Percentiles rank a stretch among this genome's conserved stretches.
Evolutionary conservation across 1,140 invertebrate species (phyloP).

Genomic region (Drosophila tsacasi): DNA sequence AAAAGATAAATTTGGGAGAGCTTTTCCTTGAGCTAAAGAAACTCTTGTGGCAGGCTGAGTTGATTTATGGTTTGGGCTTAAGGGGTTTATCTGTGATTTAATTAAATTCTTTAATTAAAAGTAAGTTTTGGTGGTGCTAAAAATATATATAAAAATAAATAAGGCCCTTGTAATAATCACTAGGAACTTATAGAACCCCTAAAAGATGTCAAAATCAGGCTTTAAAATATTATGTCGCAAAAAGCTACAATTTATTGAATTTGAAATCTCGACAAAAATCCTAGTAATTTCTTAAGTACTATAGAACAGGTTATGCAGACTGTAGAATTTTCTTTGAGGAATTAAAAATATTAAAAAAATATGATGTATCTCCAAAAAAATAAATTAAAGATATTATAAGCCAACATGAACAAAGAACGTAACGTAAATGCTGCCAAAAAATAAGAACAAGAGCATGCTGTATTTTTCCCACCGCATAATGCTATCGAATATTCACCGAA

Average conservation of each 20-base stretch:
- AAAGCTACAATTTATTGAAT: too few species aligned
- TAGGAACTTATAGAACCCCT: too few species aligned
- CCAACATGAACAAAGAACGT: not conserved
- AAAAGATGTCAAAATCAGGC: too few species aligned
- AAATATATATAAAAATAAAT: too few species aligned
- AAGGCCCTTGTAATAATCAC: too few species aligned
- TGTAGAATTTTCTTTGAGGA: not conserved
- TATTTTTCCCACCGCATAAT: slow-evolving; percentile 9
- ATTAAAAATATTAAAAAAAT: not conserved
- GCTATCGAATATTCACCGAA: slow-evolving; percentile 28
- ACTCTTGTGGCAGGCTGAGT: not conserved
- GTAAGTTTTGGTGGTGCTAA: too few species aligned
- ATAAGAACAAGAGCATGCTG: not conserved
- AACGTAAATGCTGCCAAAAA: not conserved
- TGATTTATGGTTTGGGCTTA: slow-evolving; percentile 1
- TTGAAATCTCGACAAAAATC: too few species aligned
- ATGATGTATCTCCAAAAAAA: not conserved
- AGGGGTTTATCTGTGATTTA: not conserved
- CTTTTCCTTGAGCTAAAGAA: not conserved
- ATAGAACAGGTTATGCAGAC: not conserved
- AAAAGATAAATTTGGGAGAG: not conserved
- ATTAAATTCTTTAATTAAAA: too few species aligned
- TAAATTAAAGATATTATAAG: not conserved
- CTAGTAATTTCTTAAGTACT: too few species aligned
- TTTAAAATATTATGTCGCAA: too few species aligned